These are phyloP conservation scores for Chymomyza amoena DNA, from an alignment of 2,888 invertebrate species.

Conservation along the genomic window DNA sequence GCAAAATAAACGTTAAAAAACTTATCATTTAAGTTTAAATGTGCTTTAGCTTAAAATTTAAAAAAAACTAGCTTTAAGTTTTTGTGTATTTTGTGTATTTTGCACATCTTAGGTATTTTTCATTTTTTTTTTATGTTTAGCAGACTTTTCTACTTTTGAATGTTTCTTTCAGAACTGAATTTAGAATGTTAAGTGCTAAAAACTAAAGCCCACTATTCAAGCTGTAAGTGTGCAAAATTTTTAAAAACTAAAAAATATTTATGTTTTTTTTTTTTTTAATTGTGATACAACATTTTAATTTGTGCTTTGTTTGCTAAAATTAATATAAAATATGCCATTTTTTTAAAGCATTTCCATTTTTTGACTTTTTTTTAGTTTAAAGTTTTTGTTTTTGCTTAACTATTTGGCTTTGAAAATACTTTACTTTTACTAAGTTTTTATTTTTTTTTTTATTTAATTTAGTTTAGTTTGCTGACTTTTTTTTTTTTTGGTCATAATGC, in stretches of 20 bases:
- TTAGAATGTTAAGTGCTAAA: constrained; percentile 34
- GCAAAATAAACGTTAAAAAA: not conserved
- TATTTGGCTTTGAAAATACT: constrained; percentile 75
- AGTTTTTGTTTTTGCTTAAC: constrained; percentile 60
- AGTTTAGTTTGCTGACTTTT: not conserved
- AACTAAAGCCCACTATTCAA: constrained; percentile 22
- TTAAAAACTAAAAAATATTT: constrained; percentile 37
- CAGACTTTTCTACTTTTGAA: constrained; percentile 50
- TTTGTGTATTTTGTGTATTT: constrained; percentile 1
- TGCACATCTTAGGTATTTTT: constrained; percentile 14
- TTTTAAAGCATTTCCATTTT: constrained; percentile 6
- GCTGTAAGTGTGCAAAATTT: constrained; percentile 4
- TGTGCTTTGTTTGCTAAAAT: not conserved
- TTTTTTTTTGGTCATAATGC: constrained; percentile 26
- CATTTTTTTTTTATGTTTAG: constrained; percentile 7
- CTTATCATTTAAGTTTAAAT: not conserved
- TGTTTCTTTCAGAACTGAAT: constrained; percentile 34
- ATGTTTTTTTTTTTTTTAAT: constrained; percentile 34
- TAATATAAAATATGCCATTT: not conserved
- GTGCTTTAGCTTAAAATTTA: not conserved
- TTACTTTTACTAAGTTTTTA: constrained; percentile 36
- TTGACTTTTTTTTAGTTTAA: constrained; percentile 2
- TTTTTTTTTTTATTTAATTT: not conserved
- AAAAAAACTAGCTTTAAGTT: not conserved
- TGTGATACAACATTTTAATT: constrained; percentile 14